A percentile compares a stretch with the other conserved stretches of the same genome.
Conservation (phyloP, 1,140 invertebrate species). For the Saccostrea echinata region DNA sequence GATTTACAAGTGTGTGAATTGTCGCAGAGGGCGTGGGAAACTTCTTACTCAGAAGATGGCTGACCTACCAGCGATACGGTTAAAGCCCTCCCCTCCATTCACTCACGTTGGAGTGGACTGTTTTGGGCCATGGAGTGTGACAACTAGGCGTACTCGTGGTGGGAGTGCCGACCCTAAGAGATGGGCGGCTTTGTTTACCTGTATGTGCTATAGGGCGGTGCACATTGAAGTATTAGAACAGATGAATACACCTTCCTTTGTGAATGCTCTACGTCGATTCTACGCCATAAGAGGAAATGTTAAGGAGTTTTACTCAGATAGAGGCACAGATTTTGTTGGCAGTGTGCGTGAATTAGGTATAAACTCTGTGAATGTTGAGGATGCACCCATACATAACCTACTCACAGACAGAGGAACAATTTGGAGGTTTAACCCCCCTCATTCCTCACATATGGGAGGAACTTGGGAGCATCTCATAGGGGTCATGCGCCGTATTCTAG, state of each 20-base stretch:
- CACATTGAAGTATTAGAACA: too few species aligned
- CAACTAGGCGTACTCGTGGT: conserved; percentile 29
- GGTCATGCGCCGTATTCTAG: too few species aligned
- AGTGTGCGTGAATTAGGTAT: too few species aligned
- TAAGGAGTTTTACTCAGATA: neutral
- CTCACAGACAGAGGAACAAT: too few species aligned
- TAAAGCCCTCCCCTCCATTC: neutral
- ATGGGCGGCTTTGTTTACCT: too few species aligned
- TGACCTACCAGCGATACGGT: neutral
- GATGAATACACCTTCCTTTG: neutral
- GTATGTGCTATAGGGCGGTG: too few species aligned
- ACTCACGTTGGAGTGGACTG: conserved; percentile 18
- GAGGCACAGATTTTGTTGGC: too few species aligned
- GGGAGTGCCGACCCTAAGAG: neutral
- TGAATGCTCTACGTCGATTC: conserved; percentile 35
- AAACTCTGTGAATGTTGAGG: too few species aligned
- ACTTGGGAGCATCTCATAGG: too few species aligned
- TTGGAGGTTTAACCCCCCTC: too few species aligned
- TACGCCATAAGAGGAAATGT: conserved; percentile 22
- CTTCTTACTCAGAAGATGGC: conserved; percentile 33
- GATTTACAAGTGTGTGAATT: conserved; percentile 44
- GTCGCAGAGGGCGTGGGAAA: neutral
- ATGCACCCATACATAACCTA: too few species aligned
- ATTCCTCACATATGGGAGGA: too few species aligned
- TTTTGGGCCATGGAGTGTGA: conserved; percentile 31